Evolutionary conservation across 1,140 invertebrate species (phyloP), one percentile per base, ranked within the genome.

Genomic region (Medauroidea extradentata): DNA sequence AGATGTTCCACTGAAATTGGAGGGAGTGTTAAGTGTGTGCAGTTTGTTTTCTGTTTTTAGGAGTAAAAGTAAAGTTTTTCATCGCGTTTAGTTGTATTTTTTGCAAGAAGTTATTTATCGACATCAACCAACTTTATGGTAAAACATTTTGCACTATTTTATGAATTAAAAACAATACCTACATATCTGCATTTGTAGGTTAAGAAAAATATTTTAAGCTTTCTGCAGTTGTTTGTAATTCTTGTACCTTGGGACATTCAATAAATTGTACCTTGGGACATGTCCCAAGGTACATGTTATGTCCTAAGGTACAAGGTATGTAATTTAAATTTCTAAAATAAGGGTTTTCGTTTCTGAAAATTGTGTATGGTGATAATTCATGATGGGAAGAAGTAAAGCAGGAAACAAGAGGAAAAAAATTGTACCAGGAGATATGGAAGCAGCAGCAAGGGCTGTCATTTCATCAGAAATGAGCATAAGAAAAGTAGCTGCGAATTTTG

Each of bases 251-350:
- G 24, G 24, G 18, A 46, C 44, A 46, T 25, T 11, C 44, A 7
- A 5, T 46, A 25, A 7, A 21, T 46, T 46, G 44, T 46, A 46
- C 44, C 44, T 46, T 46, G 44, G 44, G 44, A 46, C 44, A 46
- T 46, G n/a, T n/a, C n/a, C n/a, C n/a, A n/a, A n/a, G n/a, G n/a
- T n/a, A n/a, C n/a, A n/a, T n/a, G n/a, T n/a, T n/a, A n/a, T n/a
- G n/a, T n/a, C n/a, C n/a, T n/a, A 46, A 46, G n/a, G 44, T 46
- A 46, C 44, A 46, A 5, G 29, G 29, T 46, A 46, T 46, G 18
- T 21, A 4, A n/a, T n/a, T n/a, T n/a, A n/a, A n/a, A n/a, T n/a
- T n/a, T n/a, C n/a, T n/a, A n/a, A n/a, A n/a, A n/a, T n/a, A n/a
- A n/a, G n/a, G n/a, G n/a, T n/a, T n/a, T n/a, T n/a, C n/a, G n/a